phyloP scores from a whole-genome alignment of 2,113 vertebrate species.

The Setophaga kirtlandii region DNA sequence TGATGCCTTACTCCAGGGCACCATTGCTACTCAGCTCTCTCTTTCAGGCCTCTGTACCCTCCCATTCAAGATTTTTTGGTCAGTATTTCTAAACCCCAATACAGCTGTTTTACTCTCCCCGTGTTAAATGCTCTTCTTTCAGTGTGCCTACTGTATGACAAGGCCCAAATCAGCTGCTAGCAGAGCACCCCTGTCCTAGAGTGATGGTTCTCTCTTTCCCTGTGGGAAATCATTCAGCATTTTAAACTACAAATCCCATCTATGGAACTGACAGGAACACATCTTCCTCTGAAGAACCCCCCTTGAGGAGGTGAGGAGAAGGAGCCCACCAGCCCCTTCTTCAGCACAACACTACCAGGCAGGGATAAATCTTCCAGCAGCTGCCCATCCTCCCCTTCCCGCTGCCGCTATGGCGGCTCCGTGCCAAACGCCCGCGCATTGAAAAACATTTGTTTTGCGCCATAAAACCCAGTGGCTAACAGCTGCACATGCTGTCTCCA shows the following conservation, averaged over 20 bases:
- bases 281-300: neutral
- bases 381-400: neutral
- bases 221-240: fast-evolving
- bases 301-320: neutral
- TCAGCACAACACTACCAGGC: fast-evolving
- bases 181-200: neutral
- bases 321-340: neutral
- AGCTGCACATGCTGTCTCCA: constrained; percentile 71
- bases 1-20: neutral
- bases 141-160: fast-evolving
- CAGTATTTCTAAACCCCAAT: neutral
- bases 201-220: neutral
- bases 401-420: neutral
- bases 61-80: neutral
- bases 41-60: neutral
- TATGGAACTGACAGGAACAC: fast-evolving
- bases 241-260: neutral
- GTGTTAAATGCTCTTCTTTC: neutral
- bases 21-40: neutral
- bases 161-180: neutral
- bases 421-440: neutral
- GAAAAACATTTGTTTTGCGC: constrained; percentile 64
- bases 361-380: neutral
- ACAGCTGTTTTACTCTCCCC: neutral
- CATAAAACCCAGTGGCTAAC: constrained; percentile 67